These are phyloP conservation scores for Corynorhinus townsendii DNA, from an alignment of 2,113 vertebrate species.

Conservation along the genomic window DNA sequence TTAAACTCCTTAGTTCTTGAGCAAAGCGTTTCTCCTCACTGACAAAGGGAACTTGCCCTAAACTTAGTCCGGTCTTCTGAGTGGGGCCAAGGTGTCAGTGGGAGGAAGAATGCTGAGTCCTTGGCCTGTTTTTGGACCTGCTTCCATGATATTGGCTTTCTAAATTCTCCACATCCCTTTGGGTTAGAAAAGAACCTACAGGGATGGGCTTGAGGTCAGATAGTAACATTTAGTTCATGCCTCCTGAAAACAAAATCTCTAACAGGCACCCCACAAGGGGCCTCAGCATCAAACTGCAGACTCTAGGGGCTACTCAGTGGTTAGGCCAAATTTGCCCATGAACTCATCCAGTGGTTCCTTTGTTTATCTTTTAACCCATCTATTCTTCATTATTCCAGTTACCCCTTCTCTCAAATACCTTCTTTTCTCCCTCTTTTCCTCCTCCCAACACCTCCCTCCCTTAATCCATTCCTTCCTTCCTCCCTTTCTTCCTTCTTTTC, in stretches of 20 bases:
- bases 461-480: too few relatives aligned
- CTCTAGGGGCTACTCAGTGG: not conserved
- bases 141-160: not conserved
- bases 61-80: not conserved
- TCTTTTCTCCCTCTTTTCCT: not conserved
- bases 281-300: not conserved
- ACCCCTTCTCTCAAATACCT: not conserved
- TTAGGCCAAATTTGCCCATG: not conserved
- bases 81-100: not conserved
- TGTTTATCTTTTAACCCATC: not conserved
- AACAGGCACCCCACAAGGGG: not conserved
- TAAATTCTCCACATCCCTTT: not conserved
- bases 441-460: not conserved
- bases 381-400: not conserved
- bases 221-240: not conserved
- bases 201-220: not conserved
- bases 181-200: not conserved
- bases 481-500: not conserved
- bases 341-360: not conserved
- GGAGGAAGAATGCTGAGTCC: not conserved
- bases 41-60: not conserved
- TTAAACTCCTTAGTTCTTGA: not conserved
- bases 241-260: not conserved
- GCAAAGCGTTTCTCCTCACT: not conserved
- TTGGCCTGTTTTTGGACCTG: not conserved